Conservation (phyloP, 64 coral and sea anemone genomes). For the Anthopleura sola region DNA sequence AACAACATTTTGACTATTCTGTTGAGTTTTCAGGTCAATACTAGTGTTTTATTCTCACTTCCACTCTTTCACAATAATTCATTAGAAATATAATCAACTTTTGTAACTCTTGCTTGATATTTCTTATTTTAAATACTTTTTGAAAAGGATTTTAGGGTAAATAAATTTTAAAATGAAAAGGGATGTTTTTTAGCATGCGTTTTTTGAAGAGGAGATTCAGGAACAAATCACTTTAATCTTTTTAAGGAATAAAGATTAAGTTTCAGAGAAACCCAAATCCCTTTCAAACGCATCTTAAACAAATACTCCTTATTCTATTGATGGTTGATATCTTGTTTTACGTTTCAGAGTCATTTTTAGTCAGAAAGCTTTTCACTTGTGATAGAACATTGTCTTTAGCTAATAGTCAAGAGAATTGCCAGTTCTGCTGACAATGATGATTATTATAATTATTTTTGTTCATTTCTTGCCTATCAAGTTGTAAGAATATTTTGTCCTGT, state of each 20-base stretch:
- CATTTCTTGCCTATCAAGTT: slow-evolving; percentile 2
- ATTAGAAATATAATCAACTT: background rate
- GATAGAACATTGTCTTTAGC: background rate
- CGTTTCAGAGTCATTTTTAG: background rate
- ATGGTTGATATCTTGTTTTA: background rate
- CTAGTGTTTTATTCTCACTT: too few relatives aligned
- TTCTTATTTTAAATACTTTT: too few relatives aligned
- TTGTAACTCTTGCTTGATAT: background rate
- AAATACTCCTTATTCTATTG: background rate
- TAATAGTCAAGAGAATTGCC: background rate
- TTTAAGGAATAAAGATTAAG: slow-evolving; percentile 6
- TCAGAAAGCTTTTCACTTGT: background rate
- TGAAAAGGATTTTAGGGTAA: too few relatives aligned
- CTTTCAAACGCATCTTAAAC: background rate
- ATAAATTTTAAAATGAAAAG: background rate
- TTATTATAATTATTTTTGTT: slow-evolving; percentile 9
- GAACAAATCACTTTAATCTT: background rate
- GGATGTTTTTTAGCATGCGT: background rate
- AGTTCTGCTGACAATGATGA: slow-evolving; percentile 19
- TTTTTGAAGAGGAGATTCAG: background rate
- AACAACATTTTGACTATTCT: background rate
- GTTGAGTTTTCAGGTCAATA: too few relatives aligned
- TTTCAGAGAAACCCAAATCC: slow-evolving; percentile 15
- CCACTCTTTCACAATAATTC: background rate
- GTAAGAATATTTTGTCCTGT: slow-evolving; percentile 2